phyloP scores from a whole-genome alignment of 2,797 vertebrate species.

The Lates japonicus region DNA sequence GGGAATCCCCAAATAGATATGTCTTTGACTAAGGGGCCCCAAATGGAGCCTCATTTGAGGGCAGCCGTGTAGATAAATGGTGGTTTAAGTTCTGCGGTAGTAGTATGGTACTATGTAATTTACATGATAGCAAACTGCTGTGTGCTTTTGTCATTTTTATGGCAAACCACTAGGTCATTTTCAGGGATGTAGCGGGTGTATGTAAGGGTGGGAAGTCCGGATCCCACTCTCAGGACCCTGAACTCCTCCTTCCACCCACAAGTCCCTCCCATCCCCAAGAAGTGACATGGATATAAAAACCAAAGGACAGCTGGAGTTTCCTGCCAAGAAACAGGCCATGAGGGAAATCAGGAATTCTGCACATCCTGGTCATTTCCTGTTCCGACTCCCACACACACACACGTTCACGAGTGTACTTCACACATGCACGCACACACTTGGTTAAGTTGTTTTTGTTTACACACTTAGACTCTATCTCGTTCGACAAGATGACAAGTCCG shows the following conservation, averaged over 20 bases:
- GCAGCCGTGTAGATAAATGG: constrained; percentile 8
- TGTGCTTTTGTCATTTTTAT: not conserved
- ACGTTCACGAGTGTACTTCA: constrained; percentile 15
- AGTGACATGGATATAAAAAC: constrained; percentile 29
- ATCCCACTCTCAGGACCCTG: not conserved
- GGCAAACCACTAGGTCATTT: constrained; percentile 1
- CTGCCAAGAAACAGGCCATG: constrained; percentile 59
- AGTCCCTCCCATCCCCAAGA: constrained; percentile 11
- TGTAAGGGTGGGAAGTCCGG: constrained; percentile 11
- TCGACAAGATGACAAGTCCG: constrained; percentile 14
- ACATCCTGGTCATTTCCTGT: constrained; percentile 82
- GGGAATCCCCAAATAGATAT: constrained; percentile 23
- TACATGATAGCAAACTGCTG: not conserved
- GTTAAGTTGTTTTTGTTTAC: constrained; percentile 53
- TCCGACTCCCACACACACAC: constrained; percentile 43
- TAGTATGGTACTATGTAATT: not conserved
- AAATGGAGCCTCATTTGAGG: constrained; percentile 24
- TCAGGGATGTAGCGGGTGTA: not conserved
- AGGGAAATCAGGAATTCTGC: constrained; percentile 79
- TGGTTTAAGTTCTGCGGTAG: not conserved
- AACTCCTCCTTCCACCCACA: not conserved
- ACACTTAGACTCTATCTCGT: constrained; percentile 25
- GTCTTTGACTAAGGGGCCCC: constrained; percentile 9
- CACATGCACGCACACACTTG: not conserved
- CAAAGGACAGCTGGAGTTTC: constrained; percentile 75